These are phyloP conservation scores for Scaeva pyrastri DNA, from an alignment of 2,888 invertebrate species.

Conservation along the genomic window DNA sequence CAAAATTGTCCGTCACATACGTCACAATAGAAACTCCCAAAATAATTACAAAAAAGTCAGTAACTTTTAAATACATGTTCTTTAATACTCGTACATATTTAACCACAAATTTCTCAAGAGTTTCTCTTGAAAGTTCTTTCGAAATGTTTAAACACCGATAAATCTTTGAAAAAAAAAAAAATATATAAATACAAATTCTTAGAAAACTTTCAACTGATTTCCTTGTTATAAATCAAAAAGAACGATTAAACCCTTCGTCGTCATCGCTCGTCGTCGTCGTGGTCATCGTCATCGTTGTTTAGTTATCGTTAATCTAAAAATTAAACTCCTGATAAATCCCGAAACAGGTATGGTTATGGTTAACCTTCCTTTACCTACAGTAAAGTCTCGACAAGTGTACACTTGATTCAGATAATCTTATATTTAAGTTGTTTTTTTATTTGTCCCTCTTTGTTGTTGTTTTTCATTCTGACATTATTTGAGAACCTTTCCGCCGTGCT, in stretches of 20 bases:
- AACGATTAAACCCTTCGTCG: conserved; percentile 9
- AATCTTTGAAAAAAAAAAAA: not conserved
- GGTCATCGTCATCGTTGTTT: not conserved
- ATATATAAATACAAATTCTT: not conserved
- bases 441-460: no score
- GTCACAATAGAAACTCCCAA: no score
- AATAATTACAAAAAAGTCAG: no score
- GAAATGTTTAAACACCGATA: not conserved
- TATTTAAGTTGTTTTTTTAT: not conserved
- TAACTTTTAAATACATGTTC: no score
- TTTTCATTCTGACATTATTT: conserved; percentile 26
- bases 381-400: conserved; percentile 17
- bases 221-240: conserved; percentile 16
- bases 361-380: not conserved
- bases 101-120: no score
- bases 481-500: conserved; percentile 2
- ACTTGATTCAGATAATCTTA: conserved; percentile 17
- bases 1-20: no score
- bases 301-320: conserved; percentile 14
- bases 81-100: no score
- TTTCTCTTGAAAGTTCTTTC: not conserved
- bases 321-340: conserved; percentile 8
- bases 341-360: conserved; percentile 1
- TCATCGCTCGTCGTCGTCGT: no score
- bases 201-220: conserved; percentile 12